Conservation (phyloP, 2,113 vertebrate species). For the Actinemys pallida region DNA sequence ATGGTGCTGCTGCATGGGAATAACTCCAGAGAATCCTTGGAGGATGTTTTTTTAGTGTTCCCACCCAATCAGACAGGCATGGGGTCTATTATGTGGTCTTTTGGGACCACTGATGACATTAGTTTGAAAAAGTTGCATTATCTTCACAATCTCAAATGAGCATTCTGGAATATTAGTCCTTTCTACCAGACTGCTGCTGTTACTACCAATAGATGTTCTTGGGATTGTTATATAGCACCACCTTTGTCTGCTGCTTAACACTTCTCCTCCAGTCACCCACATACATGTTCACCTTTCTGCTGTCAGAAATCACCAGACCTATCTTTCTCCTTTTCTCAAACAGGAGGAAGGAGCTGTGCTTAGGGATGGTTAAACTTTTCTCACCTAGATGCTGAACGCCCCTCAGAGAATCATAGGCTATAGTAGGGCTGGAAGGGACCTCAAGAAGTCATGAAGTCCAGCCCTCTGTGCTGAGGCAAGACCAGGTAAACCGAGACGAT, state of each 20-base stretch:
- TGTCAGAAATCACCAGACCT: not conserved
- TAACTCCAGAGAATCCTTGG: not conserved
- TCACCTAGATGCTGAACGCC: not conserved
- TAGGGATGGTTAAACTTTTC: not conserved
- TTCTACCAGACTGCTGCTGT: not conserved
- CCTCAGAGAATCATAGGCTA: not conserved
- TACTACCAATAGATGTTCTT: not conserved
- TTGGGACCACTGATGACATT: not conserved
- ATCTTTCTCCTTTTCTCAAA: not conserved
- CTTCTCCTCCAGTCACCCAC: not conserved
- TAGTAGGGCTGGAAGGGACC: too few species aligned
- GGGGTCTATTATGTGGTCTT: not conserved
- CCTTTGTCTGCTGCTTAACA: not conserved
- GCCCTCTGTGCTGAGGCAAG: not conserved
- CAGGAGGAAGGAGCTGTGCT: not conserved
- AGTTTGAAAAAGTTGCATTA: not conserved
- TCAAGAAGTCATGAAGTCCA: too few species aligned
- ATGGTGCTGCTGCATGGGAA: not conserved
- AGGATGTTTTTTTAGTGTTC: not conserved
- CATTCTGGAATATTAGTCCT: not conserved
- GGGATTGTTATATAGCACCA: not conserved
- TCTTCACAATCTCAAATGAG: fast-evolving
- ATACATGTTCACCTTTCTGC: not conserved
- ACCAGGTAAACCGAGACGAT: not conserved
- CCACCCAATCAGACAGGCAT: not conserved